Evolutionary conservation across 2,797 vertebrate genomes (phyloP).

Genomic region (Phoebastria nigripes): DNA sequence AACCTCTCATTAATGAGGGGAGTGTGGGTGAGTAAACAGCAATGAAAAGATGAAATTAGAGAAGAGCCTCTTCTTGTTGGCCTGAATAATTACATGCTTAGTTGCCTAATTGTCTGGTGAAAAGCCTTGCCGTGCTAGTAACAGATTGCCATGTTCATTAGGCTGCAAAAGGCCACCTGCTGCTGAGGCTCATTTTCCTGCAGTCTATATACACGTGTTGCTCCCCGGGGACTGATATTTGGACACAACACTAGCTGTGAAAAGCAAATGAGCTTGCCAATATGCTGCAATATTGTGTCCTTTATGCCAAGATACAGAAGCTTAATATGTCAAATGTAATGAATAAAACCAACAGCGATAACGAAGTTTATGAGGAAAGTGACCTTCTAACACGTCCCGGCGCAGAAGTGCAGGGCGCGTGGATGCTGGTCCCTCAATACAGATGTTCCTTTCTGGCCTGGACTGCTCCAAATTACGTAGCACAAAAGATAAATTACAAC

Average conservation of each 20-base stretch:
- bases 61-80: constrained; percentile 98
- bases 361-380: constrained; percentile 75
- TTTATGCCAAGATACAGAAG: constrained; percentile 95
- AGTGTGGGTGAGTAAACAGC: constrained; percentile 99
- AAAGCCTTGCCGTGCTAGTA: constrained; percentile 91
- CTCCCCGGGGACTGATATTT: constrained; percentile 88
- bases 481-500: constrained; percentile 78
- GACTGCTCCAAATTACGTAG: constrained; percentile 68
- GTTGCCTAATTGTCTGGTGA: constrained; percentile 99
- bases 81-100: constrained; percentile 99
- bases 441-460: constrained; percentile 75
- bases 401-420: constrained; percentile 61
- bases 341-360: constrained; percentile 86
- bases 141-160: constrained; percentile 99
- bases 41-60: constrained; percentile 99
- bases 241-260: constrained; percentile 92
- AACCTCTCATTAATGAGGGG: constrained; percentile 99
- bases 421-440: constrained; percentile 64
- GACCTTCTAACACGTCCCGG: constrained; percentile 73
- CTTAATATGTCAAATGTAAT: constrained; percentile 95
- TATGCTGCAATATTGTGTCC: constrained; percentile 98
- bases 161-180: constrained; percentile 99
- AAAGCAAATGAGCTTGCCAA: constrained; percentile 98
- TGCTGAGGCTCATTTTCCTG: constrained; percentile 91
- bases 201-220: constrained; percentile 89